Base-by-base conservation (phyloP, 2,888 invertebrate genomes). In the Apamea epomidion region DNA sequence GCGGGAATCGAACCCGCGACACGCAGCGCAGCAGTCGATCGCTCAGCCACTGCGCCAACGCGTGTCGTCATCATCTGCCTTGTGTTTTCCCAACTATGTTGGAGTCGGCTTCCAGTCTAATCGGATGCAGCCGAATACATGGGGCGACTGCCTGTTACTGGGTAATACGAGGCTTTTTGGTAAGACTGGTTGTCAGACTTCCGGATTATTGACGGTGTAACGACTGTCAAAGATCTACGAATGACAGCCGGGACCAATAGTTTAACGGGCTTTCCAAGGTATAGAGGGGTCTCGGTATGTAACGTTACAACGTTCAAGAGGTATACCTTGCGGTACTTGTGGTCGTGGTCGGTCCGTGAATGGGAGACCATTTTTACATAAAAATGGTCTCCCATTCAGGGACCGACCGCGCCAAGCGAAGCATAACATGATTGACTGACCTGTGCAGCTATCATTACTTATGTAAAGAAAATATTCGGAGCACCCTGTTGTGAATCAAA, bases 401-500 rank as follows among this genome's bases (percentile, higher is more conserved):
- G 10, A 16, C 5, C 10, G 0, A 37, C 37, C 6, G 25, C 14
- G 32, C 25, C 4, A 71, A 32, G 5, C 14, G 21, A 14, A 32
- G 14, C 70, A 3, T 32, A 25, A 71, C n/a, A 7, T n/a, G 54
- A 21, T 42, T 10, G 60, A n/a, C 3, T 18, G 18, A 72, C n/a
- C n/a, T 7, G 2, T 60, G 14, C 21, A 7, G 21, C 42, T 37
- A 18, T 18, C 16, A 6, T 25, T 32, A 69, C 25, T 25, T 69
- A 29, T 37, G 76, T 76, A 72, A 78, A 88, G 85, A 90, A 89
- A 86, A 85, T 86, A 86, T 93, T 91, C 86, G 85, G 78, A 91
- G 91, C 88, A 89, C 85, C 88, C 87, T 89, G 87, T 90, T 88
- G 87, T 88, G 86, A 45, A 86, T 89, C 89, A 88, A 90, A 88